Evolutionary conservation across 2,797 vertebrate species (phyloP).

Genomic region (Sebastes dallii): DNA sequence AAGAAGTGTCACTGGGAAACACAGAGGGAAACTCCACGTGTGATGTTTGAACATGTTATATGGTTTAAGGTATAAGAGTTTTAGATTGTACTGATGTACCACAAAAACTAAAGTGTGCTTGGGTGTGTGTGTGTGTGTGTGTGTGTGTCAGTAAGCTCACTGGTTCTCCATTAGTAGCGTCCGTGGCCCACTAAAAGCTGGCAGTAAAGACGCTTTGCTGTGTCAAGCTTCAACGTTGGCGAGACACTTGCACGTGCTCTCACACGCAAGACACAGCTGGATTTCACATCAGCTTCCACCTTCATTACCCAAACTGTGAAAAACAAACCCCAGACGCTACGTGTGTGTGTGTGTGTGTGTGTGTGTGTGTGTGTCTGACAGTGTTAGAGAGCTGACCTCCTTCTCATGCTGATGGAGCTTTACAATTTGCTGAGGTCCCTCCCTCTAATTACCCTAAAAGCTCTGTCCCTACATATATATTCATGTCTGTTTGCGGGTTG

Average conservation of each 20-base stretch:
- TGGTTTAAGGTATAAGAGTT: neutral
- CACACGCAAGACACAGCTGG: constrained; percentile 74
- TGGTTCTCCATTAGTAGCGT: constrained; percentile 2
- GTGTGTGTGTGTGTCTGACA: constrained; percentile 44
- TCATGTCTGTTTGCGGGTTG: neutral
- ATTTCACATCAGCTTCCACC: constrained; percentile 75
- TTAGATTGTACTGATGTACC: neutral
- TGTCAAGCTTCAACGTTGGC: constrained; percentile 42
- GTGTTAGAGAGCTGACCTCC: constrained; percentile 41
- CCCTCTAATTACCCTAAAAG: constrained; percentile 53
- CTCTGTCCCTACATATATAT: neutral
- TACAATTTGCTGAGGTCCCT: constrained; percentile 37
- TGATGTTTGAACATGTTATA: neutral
- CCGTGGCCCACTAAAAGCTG: constrained; percentile 29
- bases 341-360: constrained; percentile 56
- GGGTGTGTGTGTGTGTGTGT: neutral
- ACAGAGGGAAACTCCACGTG: neutral
- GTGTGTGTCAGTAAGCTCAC: neutral
- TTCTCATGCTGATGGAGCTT: constrained; percentile 52
- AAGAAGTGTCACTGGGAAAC: neutral
- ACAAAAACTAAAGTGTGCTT: neutral
- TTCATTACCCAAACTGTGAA: constrained; percentile 80
- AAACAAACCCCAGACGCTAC: constrained; percentile 76
- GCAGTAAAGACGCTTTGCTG: constrained; percentile 48
- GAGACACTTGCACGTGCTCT: constrained; percentile 48